Base-by-base conservation (phyloP, 2,113 vertebrate genomes). In the Nibea albiflora region DNA sequence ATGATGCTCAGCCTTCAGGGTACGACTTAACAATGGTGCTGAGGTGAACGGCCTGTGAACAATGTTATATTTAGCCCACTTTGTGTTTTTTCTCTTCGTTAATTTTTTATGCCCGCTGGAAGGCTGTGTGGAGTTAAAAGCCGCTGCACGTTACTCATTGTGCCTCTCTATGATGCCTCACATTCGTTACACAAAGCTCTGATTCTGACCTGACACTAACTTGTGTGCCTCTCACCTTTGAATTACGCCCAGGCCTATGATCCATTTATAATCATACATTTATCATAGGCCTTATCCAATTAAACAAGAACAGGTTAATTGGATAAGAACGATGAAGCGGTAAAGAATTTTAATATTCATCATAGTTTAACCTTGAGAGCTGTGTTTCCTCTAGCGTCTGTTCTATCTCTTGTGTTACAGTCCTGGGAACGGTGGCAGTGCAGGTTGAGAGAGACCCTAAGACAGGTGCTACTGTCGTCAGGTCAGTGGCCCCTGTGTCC, bases 391-490 rank as follows among this genome's bases (percentile, higher is more conserved):
- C 17, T 39, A 4, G 3, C 26, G 11, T 50, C 35, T 26, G 11
- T 31, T 73, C 63, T 57, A 14, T 53, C 12, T 90, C 70, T 68
- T 54, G 16, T 79, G 6, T 74, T 85, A 14, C 89, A 95, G 95
- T 94, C 39, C 72, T 94, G 83, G 93, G 88, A 12, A 91, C 86
- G 83, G 24, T 94, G 66, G 74, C 85, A 1, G 87, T 94, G 42
- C 86, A 94, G 79, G 92, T 94, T 2, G 92, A 95, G 78, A 76
- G 77, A 78, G 92, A 94, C 73, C 89, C 90, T 1, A 92, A 86
- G 86, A 95, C 94, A 0, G 94, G 92, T 0, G 84, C 78, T 50
- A 84, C 92, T 2, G 62, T 84, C 6, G 63, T 94, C 52, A 87
- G 77, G 54, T 94, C 93, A 0, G 92, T 93, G 78, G 73, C 91